Percentiles rank a stretch among this genome's conserved stretches.
Evolutionary conservation across 2,797 vertebrate genomes (phyloP).

Genomic region (Labeo calbasu): DNA sequence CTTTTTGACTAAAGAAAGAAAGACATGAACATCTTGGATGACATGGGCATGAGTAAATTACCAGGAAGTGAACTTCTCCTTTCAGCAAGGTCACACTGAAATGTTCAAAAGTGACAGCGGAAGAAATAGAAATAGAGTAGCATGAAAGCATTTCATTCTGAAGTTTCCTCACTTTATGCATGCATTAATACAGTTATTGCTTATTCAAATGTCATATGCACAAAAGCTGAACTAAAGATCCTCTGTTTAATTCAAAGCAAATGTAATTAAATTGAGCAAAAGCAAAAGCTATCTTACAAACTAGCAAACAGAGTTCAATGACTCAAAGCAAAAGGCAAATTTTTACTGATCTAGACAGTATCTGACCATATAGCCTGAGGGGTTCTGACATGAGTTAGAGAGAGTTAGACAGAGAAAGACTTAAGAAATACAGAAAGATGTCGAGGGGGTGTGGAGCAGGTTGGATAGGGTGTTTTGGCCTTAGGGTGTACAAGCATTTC

Average conservation of each 20-base stretch:
- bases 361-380: slow-evolving; percentile 19
- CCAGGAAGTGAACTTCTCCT: too few relatives aligned
- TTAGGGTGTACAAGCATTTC: slow-evolving; percentile 15
- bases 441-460: slow-evolving; percentile 5
- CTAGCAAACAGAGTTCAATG: neutral
- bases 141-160: neutral
- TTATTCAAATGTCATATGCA: neutral
- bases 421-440: neutral
- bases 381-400: neutral
- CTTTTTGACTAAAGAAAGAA: too few relatives aligned
- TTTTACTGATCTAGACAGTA: neutral
- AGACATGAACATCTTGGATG: too few relatives aligned
- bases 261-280: neutral
- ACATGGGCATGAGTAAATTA: too few relatives aligned
- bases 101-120: too few relatives aligned
- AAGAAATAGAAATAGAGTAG: neutral
- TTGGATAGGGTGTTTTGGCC: slow-evolving; percentile 28
- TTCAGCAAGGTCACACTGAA: too few relatives aligned
- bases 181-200: neutral
- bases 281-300: neutral
- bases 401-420: neutral
- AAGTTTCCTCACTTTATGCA: neutral
- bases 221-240: neutral
- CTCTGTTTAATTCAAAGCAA: neutral
- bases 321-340: neutral